Percentiles rank a stretch among this genome's conserved stretches.
Conservation (phyloP, 2,797 vertebrate species). For the Megalops cyprinoides region DNA sequence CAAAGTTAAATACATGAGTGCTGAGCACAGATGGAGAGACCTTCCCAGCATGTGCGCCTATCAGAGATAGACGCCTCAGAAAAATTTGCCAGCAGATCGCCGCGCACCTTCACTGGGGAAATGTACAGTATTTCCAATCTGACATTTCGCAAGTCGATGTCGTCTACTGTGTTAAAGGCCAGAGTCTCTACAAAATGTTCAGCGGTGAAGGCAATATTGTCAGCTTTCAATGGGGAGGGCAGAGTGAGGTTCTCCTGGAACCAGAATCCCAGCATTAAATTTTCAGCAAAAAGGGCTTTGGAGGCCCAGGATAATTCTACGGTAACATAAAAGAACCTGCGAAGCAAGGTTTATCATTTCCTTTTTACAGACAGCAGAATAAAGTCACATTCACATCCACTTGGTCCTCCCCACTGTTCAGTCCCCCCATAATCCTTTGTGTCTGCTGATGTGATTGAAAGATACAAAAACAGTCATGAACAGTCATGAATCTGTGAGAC, state of each 20-base stretch:
- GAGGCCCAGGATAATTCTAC: not conserved
- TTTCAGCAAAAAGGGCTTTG: not conserved
- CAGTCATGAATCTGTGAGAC: not conserved
- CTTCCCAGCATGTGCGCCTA: not conserved
- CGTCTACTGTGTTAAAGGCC: not conserved
- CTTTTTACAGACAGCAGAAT: not conserved
- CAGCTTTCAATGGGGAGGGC: not conserved
- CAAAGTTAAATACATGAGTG: constrained; percentile 13
- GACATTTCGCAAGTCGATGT: not conserved
- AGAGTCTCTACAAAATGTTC: not conserved
- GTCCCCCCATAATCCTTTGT: not conserved
- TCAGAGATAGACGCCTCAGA: constrained; percentile 5
- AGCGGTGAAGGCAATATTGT: not conserved
- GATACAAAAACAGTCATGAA: not conserved
- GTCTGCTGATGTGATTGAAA: not conserved
- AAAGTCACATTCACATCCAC: not conserved
- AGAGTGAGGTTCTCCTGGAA: not conserved
- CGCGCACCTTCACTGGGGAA: not conserved
- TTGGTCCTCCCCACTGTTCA: constrained; percentile 2
- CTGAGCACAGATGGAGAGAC: not conserved
- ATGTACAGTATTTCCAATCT: not conserved
- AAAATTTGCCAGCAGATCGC: not conserved
- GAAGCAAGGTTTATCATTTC: too few relatives aligned
- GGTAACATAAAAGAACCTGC: too few relatives aligned
- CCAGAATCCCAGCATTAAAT: not conserved